Conservation (phyloP, 2,888 invertebrate species). For the Dioctria rufipes region DNA sequence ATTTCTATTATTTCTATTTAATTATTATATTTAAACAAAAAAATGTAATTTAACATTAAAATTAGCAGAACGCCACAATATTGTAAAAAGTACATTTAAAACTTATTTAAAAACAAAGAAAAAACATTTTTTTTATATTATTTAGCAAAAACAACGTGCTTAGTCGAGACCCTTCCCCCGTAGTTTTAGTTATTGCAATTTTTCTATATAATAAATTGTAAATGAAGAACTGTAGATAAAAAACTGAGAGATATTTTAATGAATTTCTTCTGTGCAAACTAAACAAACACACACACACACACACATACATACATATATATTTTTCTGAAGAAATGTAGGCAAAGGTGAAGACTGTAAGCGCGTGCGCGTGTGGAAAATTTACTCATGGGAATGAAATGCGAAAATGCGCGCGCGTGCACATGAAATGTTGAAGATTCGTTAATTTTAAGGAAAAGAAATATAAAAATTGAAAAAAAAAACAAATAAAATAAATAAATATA, state of each 20-base stretch:
- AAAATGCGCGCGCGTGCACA: too few relatives aligned
- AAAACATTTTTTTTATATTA: conserved; percentile 3
- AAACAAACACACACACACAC: conserved; percentile 7
- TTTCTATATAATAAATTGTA: conserved; percentile 9
- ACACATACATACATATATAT: conserved; percentile 10
- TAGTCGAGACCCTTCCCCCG: background rate
- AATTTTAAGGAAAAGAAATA: too few relatives aligned
- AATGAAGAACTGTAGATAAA: conserved; percentile 25
- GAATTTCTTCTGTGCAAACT: conserved; percentile 39
- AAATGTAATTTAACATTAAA: too few relatives aligned
- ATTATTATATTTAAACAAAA: too few relatives aligned
- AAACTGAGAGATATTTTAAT: conserved; percentile 33
- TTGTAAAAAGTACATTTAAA: too few relatives aligned
- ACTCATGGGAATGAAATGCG: too few relatives aligned
- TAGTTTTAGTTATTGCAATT: conserved; percentile 31
- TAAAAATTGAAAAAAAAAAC: background rate
- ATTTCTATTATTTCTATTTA: too few relatives aligned
- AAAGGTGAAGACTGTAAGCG: conserved; percentile 9
- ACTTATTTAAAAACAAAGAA: too few relatives aligned
- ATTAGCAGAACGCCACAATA: too few relatives aligned
- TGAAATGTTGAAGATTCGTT: too few relatives aligned
- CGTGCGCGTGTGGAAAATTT: too few relatives aligned
- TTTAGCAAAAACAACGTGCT: conserved; percentile 13
- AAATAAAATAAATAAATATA: background rate
- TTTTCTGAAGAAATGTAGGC: background rate